Evolutionary conservation across 2,797 vertebrate species (phyloP).

Genomic region (Amblyraja radiata): DNA sequence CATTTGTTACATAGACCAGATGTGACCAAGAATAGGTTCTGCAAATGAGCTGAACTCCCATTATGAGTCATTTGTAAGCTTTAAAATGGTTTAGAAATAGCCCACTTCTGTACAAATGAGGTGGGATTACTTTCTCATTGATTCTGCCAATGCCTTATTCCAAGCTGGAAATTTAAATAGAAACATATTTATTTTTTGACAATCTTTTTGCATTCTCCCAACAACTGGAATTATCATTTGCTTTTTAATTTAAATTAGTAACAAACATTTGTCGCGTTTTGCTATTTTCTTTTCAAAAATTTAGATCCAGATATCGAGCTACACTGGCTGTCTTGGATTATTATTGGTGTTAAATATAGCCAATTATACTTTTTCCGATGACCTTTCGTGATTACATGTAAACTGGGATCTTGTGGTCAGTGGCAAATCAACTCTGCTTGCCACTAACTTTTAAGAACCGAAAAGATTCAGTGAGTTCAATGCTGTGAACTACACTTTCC

Average conservation of each 20-base stretch:
- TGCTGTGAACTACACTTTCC: no score
- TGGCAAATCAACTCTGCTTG: no score
- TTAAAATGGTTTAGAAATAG: background rate
- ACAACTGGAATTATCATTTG: background rate
- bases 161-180: background rate
- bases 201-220: background rate
- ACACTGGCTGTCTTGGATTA: background rate
- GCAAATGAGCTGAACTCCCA: background rate
- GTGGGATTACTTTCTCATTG: background rate
- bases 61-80: background rate
- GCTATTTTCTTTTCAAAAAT: background rate
- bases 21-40: background rate
- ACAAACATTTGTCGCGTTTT: background rate
- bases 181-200: background rate
- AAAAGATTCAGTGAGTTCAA: no score
- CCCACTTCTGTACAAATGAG: background rate
- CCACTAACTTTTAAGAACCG: no score
- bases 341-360: background rate
- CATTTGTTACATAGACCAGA: background rate
- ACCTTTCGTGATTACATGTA: background rate
- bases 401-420: no score
- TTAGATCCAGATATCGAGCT: background rate
- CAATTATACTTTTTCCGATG: background rate
- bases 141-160: background rate
- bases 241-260: background rate